Conservation (phyloP, 1,140 invertebrate genomes). For the Drosophila punjabiensis region DNA sequence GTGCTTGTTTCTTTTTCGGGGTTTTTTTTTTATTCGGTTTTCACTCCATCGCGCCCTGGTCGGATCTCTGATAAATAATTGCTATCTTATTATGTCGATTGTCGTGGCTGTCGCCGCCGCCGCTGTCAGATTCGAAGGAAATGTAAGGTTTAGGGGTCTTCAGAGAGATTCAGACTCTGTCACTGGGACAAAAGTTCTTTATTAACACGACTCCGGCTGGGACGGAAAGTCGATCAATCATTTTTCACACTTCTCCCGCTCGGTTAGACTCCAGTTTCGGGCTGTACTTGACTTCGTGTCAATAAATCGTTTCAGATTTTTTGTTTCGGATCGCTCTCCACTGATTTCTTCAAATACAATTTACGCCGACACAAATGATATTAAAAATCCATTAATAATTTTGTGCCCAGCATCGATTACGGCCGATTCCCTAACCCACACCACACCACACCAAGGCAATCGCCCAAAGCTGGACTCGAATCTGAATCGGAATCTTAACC, state of each 20-base stretch:
- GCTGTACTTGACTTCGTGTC: constrained; percentile 79
- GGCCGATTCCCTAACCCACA: constrained; percentile 34
- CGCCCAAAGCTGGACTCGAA: constrained; percentile 3
- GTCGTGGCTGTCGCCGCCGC: constrained; percentile 75
- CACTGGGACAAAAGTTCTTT: constrained; percentile 61
- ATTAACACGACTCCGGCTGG: constrained; percentile 60
- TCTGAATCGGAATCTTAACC: constrained; percentile 8
- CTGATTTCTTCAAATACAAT: constrained; percentile 69
- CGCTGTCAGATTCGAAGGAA: constrained; percentile 25
- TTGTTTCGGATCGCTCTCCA: constrained; percentile 30
- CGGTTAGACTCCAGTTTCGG: constrained; percentile 40
- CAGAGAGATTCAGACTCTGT: neutral
- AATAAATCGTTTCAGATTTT: constrained; percentile 79
- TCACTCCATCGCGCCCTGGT: constrained; percentile 1
- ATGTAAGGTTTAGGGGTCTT: constrained; percentile 3
- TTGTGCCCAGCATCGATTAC: constrained; percentile 66
- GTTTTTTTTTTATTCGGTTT: neutral
- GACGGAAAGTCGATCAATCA: constrained; percentile 72
- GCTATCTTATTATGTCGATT: constrained; percentile 82
- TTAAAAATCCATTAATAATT: constrained; percentile 84
- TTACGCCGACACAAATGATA: constrained; percentile 81
- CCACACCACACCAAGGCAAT: neutral
- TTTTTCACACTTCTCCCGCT: constrained; percentile 71
- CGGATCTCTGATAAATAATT: constrained; percentile 72
- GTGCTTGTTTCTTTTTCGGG: constrained; percentile 43